These are phyloP conservation scores for Drosophila repleta DNA, from an alignment of 1,140 invertebrate genomes.

Conservation along the genomic window DNA sequence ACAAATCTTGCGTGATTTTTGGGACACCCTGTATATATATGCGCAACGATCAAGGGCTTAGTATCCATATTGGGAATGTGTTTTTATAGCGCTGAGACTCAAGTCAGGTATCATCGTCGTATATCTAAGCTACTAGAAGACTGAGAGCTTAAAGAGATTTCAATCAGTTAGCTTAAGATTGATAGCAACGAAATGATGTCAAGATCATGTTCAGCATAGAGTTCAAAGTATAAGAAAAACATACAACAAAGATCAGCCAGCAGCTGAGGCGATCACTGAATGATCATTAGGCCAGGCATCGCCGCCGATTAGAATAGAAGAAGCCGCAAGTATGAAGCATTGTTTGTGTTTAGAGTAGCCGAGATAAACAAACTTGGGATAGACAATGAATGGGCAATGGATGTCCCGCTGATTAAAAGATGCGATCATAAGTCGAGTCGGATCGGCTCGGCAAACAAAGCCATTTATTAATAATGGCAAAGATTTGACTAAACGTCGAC, in stretches of 20 bases:
- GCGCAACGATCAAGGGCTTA: no score
- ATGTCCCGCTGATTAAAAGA: slow-evolving; percentile 12
- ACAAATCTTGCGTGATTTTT: no score
- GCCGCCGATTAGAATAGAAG: background rate
- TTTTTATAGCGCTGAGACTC: no score
- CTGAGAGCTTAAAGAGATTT: no score
- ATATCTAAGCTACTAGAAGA: no score
- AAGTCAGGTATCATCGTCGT: no score
- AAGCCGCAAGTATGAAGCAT: background rate
- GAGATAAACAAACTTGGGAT: slow-evolving; percentile 14
- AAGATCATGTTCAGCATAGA: background rate
- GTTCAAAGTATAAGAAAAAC: background rate
- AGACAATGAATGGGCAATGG: background rate
- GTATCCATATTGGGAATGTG: no score
- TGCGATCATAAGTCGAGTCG: slow-evolving; percentile 16
- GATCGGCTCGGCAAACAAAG: slow-evolving; percentile 10
- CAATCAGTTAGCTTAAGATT: background rate
- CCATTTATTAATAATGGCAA: slow-evolving; percentile 30
- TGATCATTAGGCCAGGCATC: background rate
- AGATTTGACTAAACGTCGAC: slow-evolving; percentile 42
- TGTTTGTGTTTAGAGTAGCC: slow-evolving; percentile 14
- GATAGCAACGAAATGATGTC: background rate
- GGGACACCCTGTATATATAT: no score
- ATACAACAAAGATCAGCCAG: background rate
- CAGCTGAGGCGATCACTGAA: background rate